Percentiles rank a stretch among this genome's conserved stretches.
phyloP scores from a whole-genome alignment of 64 coral and sea anemone species.

The Actinia equina region DNA sequence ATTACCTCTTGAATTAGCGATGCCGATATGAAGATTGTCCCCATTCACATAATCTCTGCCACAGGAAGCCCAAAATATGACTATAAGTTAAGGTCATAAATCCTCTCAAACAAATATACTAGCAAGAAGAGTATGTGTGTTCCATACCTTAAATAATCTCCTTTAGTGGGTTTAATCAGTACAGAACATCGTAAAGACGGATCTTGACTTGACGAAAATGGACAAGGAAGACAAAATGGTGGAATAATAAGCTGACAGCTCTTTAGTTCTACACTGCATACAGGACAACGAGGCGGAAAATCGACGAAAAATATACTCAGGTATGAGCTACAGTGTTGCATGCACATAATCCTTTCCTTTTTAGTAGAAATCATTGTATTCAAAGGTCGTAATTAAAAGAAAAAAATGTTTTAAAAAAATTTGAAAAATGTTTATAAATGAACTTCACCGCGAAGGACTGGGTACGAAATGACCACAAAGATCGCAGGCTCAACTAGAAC shows the following conservation, averaged over 20 bases:
- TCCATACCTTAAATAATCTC: background rate
- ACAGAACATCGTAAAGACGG: background rate
- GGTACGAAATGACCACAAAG: background rate
- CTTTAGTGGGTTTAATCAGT: background rate
- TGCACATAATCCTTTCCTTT: background rate
- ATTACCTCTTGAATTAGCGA: slow-evolving; percentile 12
- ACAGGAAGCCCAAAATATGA: background rate
- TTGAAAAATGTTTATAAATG: background rate
- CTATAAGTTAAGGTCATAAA: background rate
- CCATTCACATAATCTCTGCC: slow-evolving; percentile 4
- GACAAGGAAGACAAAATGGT: slow-evolving; percentile 11
- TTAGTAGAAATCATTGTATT: slow-evolving; percentile 1
- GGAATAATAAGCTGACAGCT: background rate
- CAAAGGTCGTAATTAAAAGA: background rate
- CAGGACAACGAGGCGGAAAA: slow-evolving; percentile 3
- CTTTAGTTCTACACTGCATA: background rate
- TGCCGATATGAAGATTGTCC: slow-evolving; percentile 9
- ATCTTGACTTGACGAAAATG: background rate
- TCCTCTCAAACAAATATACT: background rate
- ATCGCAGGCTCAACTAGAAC: slow-evolving; percentile 15
- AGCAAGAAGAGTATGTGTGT: background rate
- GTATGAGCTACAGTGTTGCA: background rate
- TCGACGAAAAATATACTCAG: slow-evolving; percentile 1
- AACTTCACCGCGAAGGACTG: background rate
- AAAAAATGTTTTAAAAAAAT: background rate